Base-by-base conservation (phyloP, 1,140 invertebrate species). In the Prorops nasuta region DNA sequence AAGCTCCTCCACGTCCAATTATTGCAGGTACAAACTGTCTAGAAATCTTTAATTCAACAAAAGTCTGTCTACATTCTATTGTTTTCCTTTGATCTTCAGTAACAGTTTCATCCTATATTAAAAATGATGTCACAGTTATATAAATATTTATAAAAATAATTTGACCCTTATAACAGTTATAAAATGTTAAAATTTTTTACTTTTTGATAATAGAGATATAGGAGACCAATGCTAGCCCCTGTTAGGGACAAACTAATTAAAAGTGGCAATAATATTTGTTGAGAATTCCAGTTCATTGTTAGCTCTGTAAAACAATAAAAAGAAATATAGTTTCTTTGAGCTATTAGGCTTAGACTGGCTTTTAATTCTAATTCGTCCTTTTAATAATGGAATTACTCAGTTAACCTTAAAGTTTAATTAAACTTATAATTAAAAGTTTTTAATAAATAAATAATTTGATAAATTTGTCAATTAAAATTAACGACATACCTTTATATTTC, bases 1-100 rank as follows among this genome's bases (percentile, higher is more conserved):
- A 83, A 9, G 72, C 69, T 6, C 89, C 89, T 50, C 75, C 80
- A 53, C 85, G 78, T 45, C 89, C 89, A 71, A 85, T 83, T 24
- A 84, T 51, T 24, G 60, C 51, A 3, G 77, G 73, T 37, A 83
- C 73, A 50, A 63, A 60, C 17, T 77, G 59, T 42, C 71, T 72
- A 3, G 79, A 79, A 22, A 85, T 66, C 60, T 72, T 69, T 3
- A 81, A 53, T 62, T 80, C 73, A 28, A 73, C 32, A 10, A 48
- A 54, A 53, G 61, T 67, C 44, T 62, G 66, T 55, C 63, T 62
- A 19, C 60, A 71, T 40, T 59, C 49, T 16, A 45, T 51, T 28
- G 50, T 56, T 49, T 47, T 53, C 36, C 56, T 51, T 50, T 41
- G 35, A 48, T 10, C 39, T 6, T 65, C 51, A 34, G 56, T 54